Conservation (phyloP, 1,140 invertebrate genomes). For the Drosophila nebulosa region DNA sequence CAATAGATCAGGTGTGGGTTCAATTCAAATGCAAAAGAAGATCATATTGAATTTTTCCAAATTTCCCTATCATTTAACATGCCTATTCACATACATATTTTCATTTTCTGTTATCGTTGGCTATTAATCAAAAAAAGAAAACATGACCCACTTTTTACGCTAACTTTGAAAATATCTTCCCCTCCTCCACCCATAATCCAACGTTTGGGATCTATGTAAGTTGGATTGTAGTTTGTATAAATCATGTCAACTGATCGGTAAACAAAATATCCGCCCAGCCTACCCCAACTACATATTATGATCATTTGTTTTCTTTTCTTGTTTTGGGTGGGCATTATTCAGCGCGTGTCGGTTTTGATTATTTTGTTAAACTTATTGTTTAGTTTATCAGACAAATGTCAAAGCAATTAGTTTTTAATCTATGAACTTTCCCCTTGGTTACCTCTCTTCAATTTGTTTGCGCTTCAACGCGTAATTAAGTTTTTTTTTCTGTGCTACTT, state of each 20-base stretch:
- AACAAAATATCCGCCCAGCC: constrained; percentile 3
- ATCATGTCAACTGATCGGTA: constrained; percentile 50
- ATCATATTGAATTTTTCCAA: background rate
- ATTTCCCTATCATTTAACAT: background rate
- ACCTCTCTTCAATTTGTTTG: constrained; percentile 54
- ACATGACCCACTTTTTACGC: constrained; percentile 39
- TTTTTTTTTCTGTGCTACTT: constrained; percentile 68
- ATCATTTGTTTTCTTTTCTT: constrained; percentile 3
- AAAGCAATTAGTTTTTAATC: constrained; percentile 46
- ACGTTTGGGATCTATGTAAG: background rate
- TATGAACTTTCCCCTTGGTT: constrained; percentile 25
- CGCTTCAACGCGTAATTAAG: constrained; percentile 74
- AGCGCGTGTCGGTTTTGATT: constrained; percentile 45
- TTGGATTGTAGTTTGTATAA: constrained; percentile 37
- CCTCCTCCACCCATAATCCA: background rate
- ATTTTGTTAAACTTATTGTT: constrained; percentile 48
- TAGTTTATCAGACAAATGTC: constrained; percentile 24
- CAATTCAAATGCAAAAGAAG: no score
- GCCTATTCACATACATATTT: background rate
- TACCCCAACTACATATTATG: background rate
- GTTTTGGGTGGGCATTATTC: constrained; percentile 43
- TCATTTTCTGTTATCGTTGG: constrained; percentile 8
- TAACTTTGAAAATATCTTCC: constrained; percentile 24
- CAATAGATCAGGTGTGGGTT: no score
- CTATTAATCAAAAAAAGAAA: constrained; percentile 35